phyloP scores from a whole-genome alignment of 2,113 vertebrate genomes.

The Chaetodon auriga region DNA sequence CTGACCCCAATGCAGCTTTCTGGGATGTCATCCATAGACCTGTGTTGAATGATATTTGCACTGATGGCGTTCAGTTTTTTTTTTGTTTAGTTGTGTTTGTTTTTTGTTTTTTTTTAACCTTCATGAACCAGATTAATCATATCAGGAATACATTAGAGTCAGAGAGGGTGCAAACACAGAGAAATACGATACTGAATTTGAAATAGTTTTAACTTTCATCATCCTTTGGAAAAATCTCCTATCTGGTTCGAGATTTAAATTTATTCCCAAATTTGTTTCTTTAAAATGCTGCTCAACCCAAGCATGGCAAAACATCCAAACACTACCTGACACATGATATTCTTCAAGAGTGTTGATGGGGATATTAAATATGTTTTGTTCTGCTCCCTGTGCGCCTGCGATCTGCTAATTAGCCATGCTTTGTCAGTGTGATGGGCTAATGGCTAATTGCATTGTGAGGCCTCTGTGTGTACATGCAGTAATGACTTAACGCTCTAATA shows the following conservation, averaged over 20 bases:
- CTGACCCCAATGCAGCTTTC: constrained; percentile 15
- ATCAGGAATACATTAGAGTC: constrained; percentile 3
- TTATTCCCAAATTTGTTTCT: constrained; percentile 13
- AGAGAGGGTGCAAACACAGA: background rate
- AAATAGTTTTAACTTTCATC: constrained; percentile 13
- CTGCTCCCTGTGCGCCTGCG: constrained; percentile 63
- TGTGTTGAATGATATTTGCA: constrained; percentile 14
- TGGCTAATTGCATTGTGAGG: constrained; percentile 83
- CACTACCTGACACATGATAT: constrained; percentile 70
- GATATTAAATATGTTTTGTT: constrained; percentile 77
- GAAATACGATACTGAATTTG: constrained; percentile 3
- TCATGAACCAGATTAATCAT: constrained; percentile 9
- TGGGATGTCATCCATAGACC: constrained; percentile 5
- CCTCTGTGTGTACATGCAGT: constrained; percentile 78
- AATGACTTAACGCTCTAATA: constrained; percentile 84
- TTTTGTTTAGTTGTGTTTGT: background rate
- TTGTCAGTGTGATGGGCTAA: constrained; percentile 83
- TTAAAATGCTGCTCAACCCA: constrained; percentile 15
- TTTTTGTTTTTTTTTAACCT: background rate
- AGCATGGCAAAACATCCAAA: constrained; percentile 41
- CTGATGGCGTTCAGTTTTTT: background rate
- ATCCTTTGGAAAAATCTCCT: background rate
- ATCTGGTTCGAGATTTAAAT: constrained; percentile 14
- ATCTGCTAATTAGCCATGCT: constrained; percentile 82
- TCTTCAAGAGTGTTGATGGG: constrained; percentile 65